These are phyloP conservation scores for Oikopleura albicans DNA, from an alignment of 23 tunicate genomes.

Conservation along the genomic window DNA sequence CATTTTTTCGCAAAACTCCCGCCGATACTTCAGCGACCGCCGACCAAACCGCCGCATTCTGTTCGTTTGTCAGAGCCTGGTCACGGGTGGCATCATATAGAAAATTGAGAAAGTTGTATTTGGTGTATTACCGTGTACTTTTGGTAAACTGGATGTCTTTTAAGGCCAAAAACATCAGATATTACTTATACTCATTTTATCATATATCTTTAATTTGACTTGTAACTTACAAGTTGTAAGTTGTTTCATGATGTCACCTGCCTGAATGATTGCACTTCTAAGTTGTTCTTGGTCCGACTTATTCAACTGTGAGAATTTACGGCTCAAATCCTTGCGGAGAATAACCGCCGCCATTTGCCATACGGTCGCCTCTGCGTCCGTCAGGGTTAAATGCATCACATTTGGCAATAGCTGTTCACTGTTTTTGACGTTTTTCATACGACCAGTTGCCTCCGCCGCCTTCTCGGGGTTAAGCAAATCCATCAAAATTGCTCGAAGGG, in stretches of 20 bases:
- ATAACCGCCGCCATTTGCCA: constrained; percentile 9
- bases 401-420: neutral
- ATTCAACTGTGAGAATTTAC: too few relatives aligned
- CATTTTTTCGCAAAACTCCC: neutral
- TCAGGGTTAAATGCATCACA: constrained; percentile 8
- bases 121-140: too few relatives aligned
- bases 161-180: too few relatives aligned
- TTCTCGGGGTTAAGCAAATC: constrained; percentile 14
- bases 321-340: neutral
- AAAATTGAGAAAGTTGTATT: too few relatives aligned
- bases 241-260: too few relatives aligned
- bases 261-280: neutral
- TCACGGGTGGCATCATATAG: too few relatives aligned
- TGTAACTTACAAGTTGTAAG: too few relatives aligned
- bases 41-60: neutral
- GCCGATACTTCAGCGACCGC: constrained; percentile 7
- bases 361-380: neutral
- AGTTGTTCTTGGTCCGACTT: neutral
- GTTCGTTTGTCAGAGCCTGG: neutral
- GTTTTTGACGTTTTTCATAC: neutral
- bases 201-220: too few relatives aligned
- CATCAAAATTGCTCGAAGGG: neutral
- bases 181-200: too few relatives aligned
- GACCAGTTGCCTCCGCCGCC: constrained; percentile 1
- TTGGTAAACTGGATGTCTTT: too few relatives aligned